phyloP scores from a whole-genome alignment of 92 coral and sea anemone genomes.

The Pocillopora grandis region DNA sequence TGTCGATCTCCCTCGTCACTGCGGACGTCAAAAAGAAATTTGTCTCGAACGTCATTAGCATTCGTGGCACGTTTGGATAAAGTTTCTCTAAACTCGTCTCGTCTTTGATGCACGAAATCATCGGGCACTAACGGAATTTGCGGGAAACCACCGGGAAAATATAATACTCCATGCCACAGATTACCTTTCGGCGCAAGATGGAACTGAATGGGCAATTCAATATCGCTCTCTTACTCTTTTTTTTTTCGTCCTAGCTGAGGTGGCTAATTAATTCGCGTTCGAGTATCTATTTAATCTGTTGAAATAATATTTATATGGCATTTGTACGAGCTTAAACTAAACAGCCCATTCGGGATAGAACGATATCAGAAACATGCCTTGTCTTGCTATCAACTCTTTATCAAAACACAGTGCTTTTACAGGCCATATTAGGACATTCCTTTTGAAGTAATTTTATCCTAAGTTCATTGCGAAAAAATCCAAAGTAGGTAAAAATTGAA shows the following conservation, averaged over 20 bases:
- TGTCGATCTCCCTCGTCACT: not conserved
- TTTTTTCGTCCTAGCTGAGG: constrained; percentile 12
- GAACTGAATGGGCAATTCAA: constrained; percentile 10
- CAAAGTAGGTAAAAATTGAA: constrained; percentile 8
- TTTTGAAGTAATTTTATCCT: constrained; percentile 1
- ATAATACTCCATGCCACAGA: not conserved
- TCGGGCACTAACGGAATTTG: not conserved
- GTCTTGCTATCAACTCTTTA: not conserved
- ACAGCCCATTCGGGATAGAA: constrained; percentile 1
- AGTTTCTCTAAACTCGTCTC: not conserved
- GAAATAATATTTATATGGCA: constrained; percentile 43
- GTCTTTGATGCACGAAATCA: not conserved
- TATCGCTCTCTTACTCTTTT: not conserved
- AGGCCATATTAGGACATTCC: not conserved
- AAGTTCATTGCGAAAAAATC: not conserved
- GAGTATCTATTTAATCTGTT: constrained; percentile 45
- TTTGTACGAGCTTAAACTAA: constrained; percentile 23
- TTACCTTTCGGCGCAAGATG: not conserved
- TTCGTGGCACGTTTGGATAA: constrained; percentile 38
- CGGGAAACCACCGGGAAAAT: not conserved
- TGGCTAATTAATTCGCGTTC: constrained; percentile 39
- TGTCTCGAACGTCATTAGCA: constrained; percentile 13
- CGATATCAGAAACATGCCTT: not conserved
- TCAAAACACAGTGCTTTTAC: not conserved
- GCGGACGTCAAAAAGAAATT: constrained; percentile 35